phyloP scores from a whole-genome alignment of 2,888 invertebrate species.

The Drosophila mimetica region DNA sequence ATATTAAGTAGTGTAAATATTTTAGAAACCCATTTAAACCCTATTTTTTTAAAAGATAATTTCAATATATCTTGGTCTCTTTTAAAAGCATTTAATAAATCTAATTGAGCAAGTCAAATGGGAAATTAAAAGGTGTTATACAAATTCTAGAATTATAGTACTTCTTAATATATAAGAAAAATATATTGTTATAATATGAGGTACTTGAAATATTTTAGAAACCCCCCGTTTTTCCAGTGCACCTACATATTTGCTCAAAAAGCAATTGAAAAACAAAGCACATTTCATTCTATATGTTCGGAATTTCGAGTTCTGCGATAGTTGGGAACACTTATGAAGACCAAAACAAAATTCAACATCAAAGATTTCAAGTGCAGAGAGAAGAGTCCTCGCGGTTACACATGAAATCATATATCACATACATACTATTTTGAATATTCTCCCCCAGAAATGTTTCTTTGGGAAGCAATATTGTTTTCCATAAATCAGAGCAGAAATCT shows the following conservation, averaged over 20 bases:
- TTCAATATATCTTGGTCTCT: not conserved
- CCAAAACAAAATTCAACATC: constrained; percentile 22
- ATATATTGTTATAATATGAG: no score
- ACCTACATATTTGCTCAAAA: constrained; percentile 16
- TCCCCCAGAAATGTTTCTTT: constrained; percentile 18
- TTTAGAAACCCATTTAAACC: no score
- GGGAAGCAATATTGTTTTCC: constrained; percentile 61
- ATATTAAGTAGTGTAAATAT: no score
- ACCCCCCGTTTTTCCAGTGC: constrained; percentile 2
- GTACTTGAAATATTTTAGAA: no score
- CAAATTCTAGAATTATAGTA: no score
- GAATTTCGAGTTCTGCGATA: constrained; percentile 37
- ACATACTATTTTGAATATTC: constrained; percentile 17
- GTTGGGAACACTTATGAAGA: constrained; percentile 35
- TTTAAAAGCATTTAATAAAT: not conserved
- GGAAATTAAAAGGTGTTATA: no score
- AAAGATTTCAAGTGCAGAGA: constrained; percentile 48
- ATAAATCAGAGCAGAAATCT: constrained; percentile 73
- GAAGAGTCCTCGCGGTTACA: constrained; percentile 33
- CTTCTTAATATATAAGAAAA: no score
- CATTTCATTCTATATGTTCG: constrained; percentile 34
- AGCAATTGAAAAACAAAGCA: constrained; percentile 29
- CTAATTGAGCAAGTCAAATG: not conserved
- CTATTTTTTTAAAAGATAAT: not conserved
- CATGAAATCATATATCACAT: constrained; percentile 7